Conservation (phyloP, 1,140 invertebrate species). For the Batillaria attramentaria region DNA sequence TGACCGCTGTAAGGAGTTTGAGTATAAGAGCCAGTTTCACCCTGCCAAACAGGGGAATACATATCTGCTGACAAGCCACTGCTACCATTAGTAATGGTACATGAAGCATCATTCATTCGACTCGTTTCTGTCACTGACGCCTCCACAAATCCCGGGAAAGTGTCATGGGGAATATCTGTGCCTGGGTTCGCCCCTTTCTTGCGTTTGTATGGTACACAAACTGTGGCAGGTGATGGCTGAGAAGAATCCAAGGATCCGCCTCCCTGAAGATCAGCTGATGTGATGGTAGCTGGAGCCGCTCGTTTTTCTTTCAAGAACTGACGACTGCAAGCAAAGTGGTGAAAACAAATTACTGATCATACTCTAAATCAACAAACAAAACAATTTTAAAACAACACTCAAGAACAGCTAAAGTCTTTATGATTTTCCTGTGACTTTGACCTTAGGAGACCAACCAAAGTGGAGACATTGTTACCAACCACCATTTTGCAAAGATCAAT, state of each 20-base stretch:
- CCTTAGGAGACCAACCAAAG: neutral
- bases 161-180: neutral
- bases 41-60: too few species aligned
- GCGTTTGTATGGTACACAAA: neutral
- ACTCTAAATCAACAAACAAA: neutral
- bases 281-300: neutral
- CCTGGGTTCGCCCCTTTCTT: neutral
- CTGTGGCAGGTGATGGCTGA: neutral
- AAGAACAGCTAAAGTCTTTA: neutral
- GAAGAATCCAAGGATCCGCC: neutral
- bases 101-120: neutral
- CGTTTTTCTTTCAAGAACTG: constrained; percentile 5
- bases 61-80: neutral
- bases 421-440: neutral
- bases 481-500: too few species aligned
- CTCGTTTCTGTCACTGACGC: neutral
- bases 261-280: neutral
- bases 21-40: too few species aligned
- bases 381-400: neutral
- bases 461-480: neutral
- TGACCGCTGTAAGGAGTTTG: too few species aligned
- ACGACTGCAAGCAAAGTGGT: neutral
- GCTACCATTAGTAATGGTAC: neutral
- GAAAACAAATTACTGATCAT: neutral
- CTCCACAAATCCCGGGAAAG: neutral